Conservation (phyloP, 2,797 vertebrate species). For the Selene dorsalis region DNA sequence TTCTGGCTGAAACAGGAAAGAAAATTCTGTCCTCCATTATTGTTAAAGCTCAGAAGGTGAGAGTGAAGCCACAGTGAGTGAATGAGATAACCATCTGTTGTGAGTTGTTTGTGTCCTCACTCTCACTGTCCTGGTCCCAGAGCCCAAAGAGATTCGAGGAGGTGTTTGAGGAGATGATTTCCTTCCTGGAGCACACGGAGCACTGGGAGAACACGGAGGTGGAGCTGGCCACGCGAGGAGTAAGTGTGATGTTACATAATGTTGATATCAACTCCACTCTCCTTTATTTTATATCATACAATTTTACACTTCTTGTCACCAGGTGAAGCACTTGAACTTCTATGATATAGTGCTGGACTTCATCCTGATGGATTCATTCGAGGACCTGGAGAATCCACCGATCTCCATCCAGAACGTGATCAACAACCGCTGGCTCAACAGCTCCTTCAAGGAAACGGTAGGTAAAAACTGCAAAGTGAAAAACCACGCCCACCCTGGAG, state of each 20-base stretch:
- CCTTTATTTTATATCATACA: no score
- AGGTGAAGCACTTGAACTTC: constrained; percentile 97
- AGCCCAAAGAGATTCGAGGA: constrained; percentile 96
- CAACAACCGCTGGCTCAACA: constrained; percentile 97
- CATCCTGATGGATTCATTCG: constrained; percentile 98
- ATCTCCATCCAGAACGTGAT: constrained; percentile 96
- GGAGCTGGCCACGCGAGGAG: constrained; percentile 93
- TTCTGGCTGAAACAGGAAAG: constrained; percentile 93
- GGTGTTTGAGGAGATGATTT: constrained; percentile 95
- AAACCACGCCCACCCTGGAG: not conserved
- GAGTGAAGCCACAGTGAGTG: accelerated
- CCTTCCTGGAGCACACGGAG: constrained; percentile 91
- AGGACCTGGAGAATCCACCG: constrained; percentile 98
- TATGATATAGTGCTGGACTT: constrained; percentile 98
- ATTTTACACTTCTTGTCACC: not conserved
- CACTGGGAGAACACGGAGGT: constrained; percentile 94
- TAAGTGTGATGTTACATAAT: constrained; percentile 62
- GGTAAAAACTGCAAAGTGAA: constrained; percentile 62
- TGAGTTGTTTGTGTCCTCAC: not conserved
- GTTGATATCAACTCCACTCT: not conserved
- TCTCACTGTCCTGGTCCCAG: constrained; percentile 72
- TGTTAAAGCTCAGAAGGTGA: constrained; percentile 92
- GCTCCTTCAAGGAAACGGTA: constrained; percentile 97
- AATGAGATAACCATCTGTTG: no score
- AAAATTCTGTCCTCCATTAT: constrained; percentile 95